Conservation (phyloP, 37 sponge, comb jelly and placozoan genomes). For the Aplysina aerophoba region DNA sequence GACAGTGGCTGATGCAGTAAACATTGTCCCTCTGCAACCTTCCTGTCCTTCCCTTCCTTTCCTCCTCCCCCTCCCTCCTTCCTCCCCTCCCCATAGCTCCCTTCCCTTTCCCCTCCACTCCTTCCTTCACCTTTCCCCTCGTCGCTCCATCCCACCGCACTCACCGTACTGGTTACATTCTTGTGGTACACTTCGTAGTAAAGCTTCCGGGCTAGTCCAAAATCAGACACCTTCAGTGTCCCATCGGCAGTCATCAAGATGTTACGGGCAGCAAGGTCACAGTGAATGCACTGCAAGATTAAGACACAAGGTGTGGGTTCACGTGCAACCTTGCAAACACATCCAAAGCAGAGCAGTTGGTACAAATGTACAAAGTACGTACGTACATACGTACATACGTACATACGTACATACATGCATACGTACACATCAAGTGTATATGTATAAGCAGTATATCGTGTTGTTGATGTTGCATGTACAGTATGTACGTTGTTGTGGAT, state of each 20-base stretch:
- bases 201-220: slow-evolving; percentile 7
- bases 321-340: not conserved
- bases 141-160: no score
- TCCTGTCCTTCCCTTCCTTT: no score
- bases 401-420: slow-evolving; percentile 15
- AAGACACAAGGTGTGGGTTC: not conserved
- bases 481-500: no score
- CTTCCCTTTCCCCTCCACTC: no score
- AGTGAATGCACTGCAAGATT: slow-evolving; percentile 4
- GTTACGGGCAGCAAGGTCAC: slow-evolving; percentile 21
- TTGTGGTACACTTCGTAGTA: slow-evolving; percentile 24
- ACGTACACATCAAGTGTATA: not conserved
- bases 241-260: slow-evolving; percentile 17
- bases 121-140: no score
- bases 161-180: not conserved
- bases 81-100: no score
- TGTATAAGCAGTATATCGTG: no score
- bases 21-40: no score
- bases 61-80: no score
- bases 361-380: not conserved
- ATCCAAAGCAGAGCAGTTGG: not conserved
- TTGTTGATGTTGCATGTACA: no score
- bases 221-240: slow-evolving; percentile 21
- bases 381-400: slow-evolving; percentile 15
- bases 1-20: no score